These are phyloP conservation scores for Dipodomys merriami DNA, from an alignment of 2,113 vertebrate genomes.

Conservation along the genomic window DNA sequence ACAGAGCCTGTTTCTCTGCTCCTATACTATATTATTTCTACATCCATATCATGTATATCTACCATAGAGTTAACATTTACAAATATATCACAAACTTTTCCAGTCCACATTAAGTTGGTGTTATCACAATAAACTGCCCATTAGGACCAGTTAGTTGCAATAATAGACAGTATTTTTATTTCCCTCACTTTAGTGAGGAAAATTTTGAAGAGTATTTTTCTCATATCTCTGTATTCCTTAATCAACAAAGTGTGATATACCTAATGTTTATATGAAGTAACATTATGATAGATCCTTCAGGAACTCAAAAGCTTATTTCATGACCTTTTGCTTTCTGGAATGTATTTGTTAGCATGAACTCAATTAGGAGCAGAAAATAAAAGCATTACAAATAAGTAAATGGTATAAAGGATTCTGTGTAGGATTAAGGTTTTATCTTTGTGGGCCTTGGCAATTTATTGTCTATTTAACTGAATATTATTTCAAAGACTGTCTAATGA, in stretches of 20 bases:
- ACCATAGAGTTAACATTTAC: background rate
- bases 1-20: too few relatives aligned
- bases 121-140: background rate
- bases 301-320: slow-evolving; percentile 50
- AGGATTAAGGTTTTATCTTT: slow-evolving; percentile 78
- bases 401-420: slow-evolving; percentile 32
- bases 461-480: slow-evolving; percentile 81
- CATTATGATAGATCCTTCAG: slow-evolving; percentile 16
- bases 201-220: slow-evolving; percentile 39
- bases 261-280: slow-evolving; percentile 39
- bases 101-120: background rate
- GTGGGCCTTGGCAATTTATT: slow-evolving; percentile 68
- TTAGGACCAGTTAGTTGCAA: background rate
- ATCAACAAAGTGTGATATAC: slow-evolving; percentile 34
- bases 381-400: slow-evolving; percentile 63
- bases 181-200: background rate
- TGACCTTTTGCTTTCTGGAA: background rate
- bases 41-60: too few relatives aligned
- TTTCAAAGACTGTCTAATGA: slow-evolving; percentile 78
- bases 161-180: background rate
- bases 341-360: slow-evolving; percentile 45
- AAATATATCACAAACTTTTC: background rate
- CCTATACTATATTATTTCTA: too few relatives aligned
- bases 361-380: slow-evolving; percentile 36
- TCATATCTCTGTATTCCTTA: background rate